These are phyloP conservation scores for Neodiprion fabricii DNA, from an alignment of 1,140 invertebrate genomes.

Conservation along the genomic window DNA sequence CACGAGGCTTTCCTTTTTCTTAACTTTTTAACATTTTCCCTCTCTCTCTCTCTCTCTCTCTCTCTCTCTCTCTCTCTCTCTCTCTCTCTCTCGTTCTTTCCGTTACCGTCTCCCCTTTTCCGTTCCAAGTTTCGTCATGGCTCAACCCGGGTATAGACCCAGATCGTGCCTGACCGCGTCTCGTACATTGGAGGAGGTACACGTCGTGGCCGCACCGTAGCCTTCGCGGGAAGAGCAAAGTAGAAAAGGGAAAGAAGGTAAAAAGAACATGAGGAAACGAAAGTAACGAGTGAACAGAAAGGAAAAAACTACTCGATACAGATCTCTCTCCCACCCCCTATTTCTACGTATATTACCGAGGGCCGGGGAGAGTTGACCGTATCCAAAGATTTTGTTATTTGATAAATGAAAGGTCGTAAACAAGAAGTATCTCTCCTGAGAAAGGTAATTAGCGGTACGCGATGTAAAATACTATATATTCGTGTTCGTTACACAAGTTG, in stretches of 20 bases:
- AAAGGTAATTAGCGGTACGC: background rate
- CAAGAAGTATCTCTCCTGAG: background rate
- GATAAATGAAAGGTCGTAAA: background rate
- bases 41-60: too few relatives aligned
- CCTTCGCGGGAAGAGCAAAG: too few relatives aligned
- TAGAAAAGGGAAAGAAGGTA: background rate
- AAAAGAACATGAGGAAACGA: background rate
- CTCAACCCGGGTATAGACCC: too few relatives aligned
- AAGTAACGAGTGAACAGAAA: slow-evolving; percentile 2
- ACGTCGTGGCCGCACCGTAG: too few relatives aligned
- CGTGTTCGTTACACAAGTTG: background rate
- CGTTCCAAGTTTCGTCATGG: background rate
- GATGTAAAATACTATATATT: background rate
- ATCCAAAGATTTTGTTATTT: background rate
- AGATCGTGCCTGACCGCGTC: too few relatives aligned
- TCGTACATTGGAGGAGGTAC: too few relatives aligned
- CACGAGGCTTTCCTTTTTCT: too few relatives aligned
- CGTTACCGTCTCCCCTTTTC: background rate
- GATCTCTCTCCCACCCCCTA: background rate
- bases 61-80: too few relatives aligned
- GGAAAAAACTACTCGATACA: background rate
- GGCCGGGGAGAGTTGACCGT: background rate
- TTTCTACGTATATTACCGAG: background rate
- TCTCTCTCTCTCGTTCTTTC: too few relatives aligned
- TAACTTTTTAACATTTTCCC: too few relatives aligned